Evolutionary conservation across 2,113 vertebrate species (phyloP), one percentile per base, ranked within the genome.

Genomic region (Herpailurus yagouaroundi): DNA sequence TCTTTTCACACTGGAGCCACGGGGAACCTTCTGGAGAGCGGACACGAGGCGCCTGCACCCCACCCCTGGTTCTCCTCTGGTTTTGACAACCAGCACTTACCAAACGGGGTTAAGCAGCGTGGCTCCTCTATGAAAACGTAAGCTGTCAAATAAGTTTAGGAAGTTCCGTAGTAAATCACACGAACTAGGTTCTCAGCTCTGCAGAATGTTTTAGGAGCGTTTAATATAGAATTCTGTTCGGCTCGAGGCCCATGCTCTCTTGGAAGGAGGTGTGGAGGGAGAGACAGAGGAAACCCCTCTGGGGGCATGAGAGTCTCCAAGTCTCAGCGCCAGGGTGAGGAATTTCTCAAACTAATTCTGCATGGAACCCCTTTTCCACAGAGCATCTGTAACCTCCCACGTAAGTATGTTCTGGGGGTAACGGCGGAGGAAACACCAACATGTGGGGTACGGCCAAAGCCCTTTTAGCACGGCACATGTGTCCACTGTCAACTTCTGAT

Each of bases 321-420:
- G 21, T 14, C n/a, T 11, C 38, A 13, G 27, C 2, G 0, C 19
- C 13, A 0, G 1, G 1, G 23, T 3, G 29, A 29, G 18, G 25
- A 4, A 6, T 41, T 64, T 81, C 87, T 74, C 82, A 87, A 1
- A 91, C 12, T 7, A 41, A 71, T 74, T 41, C 33, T 41, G 31
- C n/a, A 9, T 1, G 38, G 89, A 68, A 15, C 11, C 48, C 50
- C 11, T 29, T 52, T 36, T 25, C 25, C 81, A 73, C 55, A 8
- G 8, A 50, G 33, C 55, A 8, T 25, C 41, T 31, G 14, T 64
- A 64, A 7, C 16, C 29, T 86, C 41, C 41, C n/a, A 3, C 0
- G 25, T 23, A 33, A 55, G 64, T 45, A 6, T 57, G 36, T 45
- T n/a, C 80, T 41, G 36, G 64, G 76, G 63, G 16, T 23, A 93